phyloP scores from a whole-genome alignment of 2,888 invertebrate species.

The Phaedon cochleariae region DNA sequence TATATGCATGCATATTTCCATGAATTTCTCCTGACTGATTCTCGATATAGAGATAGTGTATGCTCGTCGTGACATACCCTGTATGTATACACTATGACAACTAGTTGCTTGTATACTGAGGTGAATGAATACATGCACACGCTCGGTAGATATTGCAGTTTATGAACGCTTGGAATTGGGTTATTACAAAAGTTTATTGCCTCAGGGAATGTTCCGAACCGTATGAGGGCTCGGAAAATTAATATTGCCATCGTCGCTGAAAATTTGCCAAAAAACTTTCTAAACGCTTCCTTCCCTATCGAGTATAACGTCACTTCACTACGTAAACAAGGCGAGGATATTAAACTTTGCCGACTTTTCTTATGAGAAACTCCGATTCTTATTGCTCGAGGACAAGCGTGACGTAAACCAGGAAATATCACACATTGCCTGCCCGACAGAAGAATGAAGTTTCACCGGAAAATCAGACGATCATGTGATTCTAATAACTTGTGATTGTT shows the following conservation, averaged over 20 bases:
- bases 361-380: conserved; percentile 11
- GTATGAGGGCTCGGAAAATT: conserved; percentile 39
- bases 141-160: too few relatives aligned
- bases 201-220: conserved; percentile 22
- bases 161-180: too few relatives aligned
- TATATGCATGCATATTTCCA: too few relatives aligned
- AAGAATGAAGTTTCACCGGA: too few relatives aligned
- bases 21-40: too few relatives aligned
- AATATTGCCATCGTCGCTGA: conserved; percentile 43
- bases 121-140: too few relatives aligned
- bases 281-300: conserved; percentile 39
- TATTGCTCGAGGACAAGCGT: not conserved
- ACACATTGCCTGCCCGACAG: not conserved
- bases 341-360: conserved; percentile 23
- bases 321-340: conserved; percentile 40
- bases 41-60: too few relatives aligned
- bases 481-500: too few relatives aligned
- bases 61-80: too few relatives aligned
- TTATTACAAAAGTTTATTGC: not conserved
- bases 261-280: conserved; percentile 41
- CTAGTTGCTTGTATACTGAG: too few relatives aligned
- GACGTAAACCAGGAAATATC: not conserved
- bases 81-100: too few relatives aligned
- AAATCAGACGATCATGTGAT: too few relatives aligned
- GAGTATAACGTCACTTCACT: conserved; percentile 38